These are phyloP conservation scores for Sciaenops ocellatus DNA, from an alignment of 2,797 vertebrate species.

Conservation along the genomic window DNA sequence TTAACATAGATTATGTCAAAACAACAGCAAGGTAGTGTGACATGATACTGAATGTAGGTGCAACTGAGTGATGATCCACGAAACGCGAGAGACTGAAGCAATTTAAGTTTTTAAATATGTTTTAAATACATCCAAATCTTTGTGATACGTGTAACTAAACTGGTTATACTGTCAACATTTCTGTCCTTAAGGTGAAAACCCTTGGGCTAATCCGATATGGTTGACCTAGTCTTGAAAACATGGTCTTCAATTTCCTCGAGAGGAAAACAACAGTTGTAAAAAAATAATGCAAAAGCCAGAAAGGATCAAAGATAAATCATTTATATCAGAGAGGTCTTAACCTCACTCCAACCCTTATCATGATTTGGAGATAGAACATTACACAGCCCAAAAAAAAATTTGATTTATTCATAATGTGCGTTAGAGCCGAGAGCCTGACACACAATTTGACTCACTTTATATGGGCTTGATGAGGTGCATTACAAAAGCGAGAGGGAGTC, in stretches of 20 bases:
- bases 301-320: conserved; percentile 25
- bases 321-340: conserved; percentile 32
- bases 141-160: neutral
- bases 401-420: conserved; percentile 43
- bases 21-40: neutral
- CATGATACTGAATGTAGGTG: neutral
- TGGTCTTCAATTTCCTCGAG: neutral
- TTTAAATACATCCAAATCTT: neutral
- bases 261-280: neutral
- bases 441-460: conserved; percentile 55
- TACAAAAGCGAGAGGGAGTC: conserved; percentile 47
- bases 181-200: neutral
- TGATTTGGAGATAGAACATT: conserved; percentile 28
- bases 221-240: neutral
- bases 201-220: neutral
- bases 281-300: conserved; percentile 19
- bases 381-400: conserved; percentile 28
- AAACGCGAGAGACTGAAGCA: neutral
- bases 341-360: conserved; percentile 18
- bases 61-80: neutral
- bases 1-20: conserved; percentile 1
- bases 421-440: conserved; percentile 34
- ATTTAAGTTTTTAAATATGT: conserved; percentile 1
- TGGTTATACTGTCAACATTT: neutral
- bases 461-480: conserved; percentile 58